Percentiles rank a stretch among this genome's conserved stretches.
Conservation (phyloP, 2,113 vertebrate genomes). For the Crotalus tigris region DNA sequence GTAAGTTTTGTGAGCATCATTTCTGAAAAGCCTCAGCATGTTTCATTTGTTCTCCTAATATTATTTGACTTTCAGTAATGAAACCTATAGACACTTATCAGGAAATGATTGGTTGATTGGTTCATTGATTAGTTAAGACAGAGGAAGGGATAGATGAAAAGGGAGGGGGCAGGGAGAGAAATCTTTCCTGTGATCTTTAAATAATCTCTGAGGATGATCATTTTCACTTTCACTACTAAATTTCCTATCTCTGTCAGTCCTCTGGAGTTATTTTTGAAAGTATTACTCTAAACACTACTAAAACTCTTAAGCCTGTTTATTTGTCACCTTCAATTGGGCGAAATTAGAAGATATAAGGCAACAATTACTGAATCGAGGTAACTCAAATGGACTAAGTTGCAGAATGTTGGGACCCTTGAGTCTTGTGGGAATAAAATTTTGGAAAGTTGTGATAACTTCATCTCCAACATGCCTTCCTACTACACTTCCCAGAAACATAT, state of each 20-base stretch:
- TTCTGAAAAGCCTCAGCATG: background rate
- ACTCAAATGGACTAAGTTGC: background rate
- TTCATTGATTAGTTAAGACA: background rate
- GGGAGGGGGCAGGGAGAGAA: background rate
- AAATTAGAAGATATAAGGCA: background rate
- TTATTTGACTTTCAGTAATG: background rate
- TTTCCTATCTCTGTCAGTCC: conserved; percentile 24
- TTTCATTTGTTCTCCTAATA: too few species aligned
- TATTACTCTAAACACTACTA: background rate
- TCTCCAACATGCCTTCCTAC: background rate
- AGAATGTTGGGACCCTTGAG: background rate
- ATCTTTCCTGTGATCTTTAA: conserved; percentile 17
- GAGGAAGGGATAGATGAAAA: background rate
- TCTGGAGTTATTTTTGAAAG: conserved; percentile 46
- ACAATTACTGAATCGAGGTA: background rate
- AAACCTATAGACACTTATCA: background rate
- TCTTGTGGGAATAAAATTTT: background rate
- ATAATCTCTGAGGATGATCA: conserved; percentile 20
- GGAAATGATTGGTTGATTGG: background rate
- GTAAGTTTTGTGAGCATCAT: background rate
- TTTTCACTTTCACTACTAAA: conserved; percentile 14
- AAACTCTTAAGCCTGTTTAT: background rate
- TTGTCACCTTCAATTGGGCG: background rate
- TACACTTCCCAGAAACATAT: background rate
- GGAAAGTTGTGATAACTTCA: background rate